Conservation (phyloP, 2,888 invertebrate genomes). For the Drosophila conformis region DNA sequence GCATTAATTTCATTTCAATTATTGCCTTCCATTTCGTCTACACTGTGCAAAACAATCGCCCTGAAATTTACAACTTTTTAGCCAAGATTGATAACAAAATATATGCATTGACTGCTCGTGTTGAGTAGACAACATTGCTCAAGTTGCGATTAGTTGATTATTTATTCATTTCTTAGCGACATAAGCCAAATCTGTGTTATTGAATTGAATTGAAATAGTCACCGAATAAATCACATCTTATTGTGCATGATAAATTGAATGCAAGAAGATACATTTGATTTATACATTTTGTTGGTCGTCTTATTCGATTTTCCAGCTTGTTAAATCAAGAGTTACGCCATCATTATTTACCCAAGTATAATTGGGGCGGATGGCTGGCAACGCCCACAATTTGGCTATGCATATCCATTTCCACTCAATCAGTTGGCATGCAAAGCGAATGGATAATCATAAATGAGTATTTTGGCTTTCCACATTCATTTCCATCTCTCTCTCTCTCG, state of each 20-base stretch:
- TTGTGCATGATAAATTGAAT: background rate
- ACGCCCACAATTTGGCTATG: constrained; percentile 17
- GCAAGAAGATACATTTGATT: background rate
- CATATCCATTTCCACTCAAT: constrained; percentile 25
- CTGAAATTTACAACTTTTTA: background rate
- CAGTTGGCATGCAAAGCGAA: constrained; percentile 19
- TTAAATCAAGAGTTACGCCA: constrained; percentile 32
- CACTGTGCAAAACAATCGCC: background rate
- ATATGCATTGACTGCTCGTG: background rate
- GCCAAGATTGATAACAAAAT: background rate
- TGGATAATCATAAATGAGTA: constrained; percentile 22
- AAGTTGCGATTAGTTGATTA: background rate
- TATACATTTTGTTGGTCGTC: background rate
- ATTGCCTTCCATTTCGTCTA: background rate
- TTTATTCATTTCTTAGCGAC: background rate
- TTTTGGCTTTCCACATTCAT: background rate
- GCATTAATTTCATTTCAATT: background rate
- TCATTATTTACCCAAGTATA: constrained; percentile 2
- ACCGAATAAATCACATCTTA: background rate
- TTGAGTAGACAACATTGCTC: background rate
- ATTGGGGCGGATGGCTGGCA: background rate
- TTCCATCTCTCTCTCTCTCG: background rate
- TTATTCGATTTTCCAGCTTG: constrained; percentile 44
- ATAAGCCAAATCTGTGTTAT: background rate
- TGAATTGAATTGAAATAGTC: background rate